Evolutionary conservation across 1,140 invertebrate species (phyloP), one percentile per base, ranked within the genome.

Genomic region (Zaprionus vittiger): DNA sequence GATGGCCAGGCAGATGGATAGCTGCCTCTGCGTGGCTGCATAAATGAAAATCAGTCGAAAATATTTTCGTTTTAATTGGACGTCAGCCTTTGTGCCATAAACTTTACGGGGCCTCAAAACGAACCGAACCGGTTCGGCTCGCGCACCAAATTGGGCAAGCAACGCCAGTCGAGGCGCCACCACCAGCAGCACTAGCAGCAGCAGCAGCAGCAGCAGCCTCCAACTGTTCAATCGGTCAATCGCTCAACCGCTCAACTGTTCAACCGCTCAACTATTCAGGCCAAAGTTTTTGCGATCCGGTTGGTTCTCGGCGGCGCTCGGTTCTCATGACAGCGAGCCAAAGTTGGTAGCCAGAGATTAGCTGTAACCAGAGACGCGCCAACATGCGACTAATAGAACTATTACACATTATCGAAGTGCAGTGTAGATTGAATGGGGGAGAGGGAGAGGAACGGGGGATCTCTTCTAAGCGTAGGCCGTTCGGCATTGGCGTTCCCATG

Each of bases 281-380:
- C 85, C 84, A 87, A 83, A 89, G 73, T n/a, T 65, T 62, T 71
- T 60, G 67, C 66, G 59, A 44, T 65, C 37, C 52, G 83, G 73
- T 85, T 85, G 78, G 84, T 90, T 85, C 82, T 81, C 47, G 12
- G 38, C 38, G 38, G 14, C 38, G 15, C 38, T 14, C 63, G 82
- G 80, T 80, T 89, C 81, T 81, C 84, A 87, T 83, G 84, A 67
- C 64, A 78, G 67, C 49, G 49, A 34, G 54, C 78, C 84, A 83
- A 89, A 89, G 81, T 89, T 90, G 85, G 84, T 90, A 90, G 84
- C 85, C 75, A 77, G 62, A 87, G 84, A 87, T 87, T 89, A 87
- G 84, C 81, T 83, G 83, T 80, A 83, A 80, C 68, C 70, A 80
- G 77, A 87, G 83, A 80, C 78, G 80, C 83, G 77, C 69, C 81